These are phyloP conservation scores for Diachasma alloeum DNA, from an alignment of 1,140 invertebrate genomes.

Conservation along the genomic window DNA sequence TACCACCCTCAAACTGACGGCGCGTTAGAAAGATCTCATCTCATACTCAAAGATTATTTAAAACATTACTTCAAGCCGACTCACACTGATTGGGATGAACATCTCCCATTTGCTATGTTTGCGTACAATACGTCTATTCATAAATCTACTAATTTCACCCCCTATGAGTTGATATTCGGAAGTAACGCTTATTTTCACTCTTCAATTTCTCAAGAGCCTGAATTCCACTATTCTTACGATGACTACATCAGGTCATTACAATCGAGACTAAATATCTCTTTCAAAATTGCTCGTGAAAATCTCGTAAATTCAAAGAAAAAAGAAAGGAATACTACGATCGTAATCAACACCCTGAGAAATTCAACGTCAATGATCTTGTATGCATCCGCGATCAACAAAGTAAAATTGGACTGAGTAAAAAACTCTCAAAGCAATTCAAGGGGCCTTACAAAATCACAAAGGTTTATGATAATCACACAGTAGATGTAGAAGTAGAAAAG, in stretches of 20 bases:
- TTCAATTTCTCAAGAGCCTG: not conserved
- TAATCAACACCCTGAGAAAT: slow-evolving; percentile 41
- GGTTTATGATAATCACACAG: slow-evolving; percentile 46
- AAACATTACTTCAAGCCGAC: slow-evolving; percentile 52
- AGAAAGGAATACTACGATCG: slow-evolving; percentile 42
- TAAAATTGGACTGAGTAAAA: not conserved
- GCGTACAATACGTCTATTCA: slow-evolving; percentile 60
- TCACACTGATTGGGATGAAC: slow-evolving; percentile 60
- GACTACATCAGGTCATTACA: slow-evolving; percentile 44
- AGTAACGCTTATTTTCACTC: slow-evolving; percentile 33
- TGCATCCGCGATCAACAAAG: not conserved
- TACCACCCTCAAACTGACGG: slow-evolving; percentile 58
- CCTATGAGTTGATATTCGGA: slow-evolving; percentile 61
- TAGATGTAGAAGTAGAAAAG: slow-evolving; percentile 18
- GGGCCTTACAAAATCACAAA: slow-evolving; percentile 48
- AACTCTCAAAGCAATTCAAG: slow-evolving; percentile 21
- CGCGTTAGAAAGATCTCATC: slow-evolving; percentile 54
- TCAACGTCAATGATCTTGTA: slow-evolving; percentile 37
- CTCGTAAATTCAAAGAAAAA: slow-evolving; percentile 30
- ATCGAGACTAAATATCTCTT: slow-evolving; percentile 43
- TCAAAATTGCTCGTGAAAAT: slow-evolving; percentile 44
- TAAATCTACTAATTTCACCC: slow-evolving; percentile 49
- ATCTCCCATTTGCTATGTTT: slow-evolving; percentile 55
- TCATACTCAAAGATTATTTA: slow-evolving; percentile 53
- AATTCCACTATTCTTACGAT: slow-evolving; percentile 42